Percentiles rank a stretch among this genome's conserved stretches.
Conservation (phyloP, 1,140 invertebrate species). For the Drosophila watanabei region DNA sequence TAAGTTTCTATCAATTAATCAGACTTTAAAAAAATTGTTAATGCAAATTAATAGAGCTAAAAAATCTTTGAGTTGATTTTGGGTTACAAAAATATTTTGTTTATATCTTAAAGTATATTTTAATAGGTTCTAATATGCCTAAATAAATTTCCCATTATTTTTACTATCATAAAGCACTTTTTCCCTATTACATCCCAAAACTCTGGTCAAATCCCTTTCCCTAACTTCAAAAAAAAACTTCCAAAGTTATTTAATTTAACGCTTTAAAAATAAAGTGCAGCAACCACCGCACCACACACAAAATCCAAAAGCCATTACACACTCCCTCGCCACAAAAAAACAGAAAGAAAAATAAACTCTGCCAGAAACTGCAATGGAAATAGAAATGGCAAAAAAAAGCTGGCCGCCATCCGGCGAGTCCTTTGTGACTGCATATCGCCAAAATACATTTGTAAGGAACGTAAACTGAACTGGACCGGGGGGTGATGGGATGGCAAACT, state of each 20-base stretch:
- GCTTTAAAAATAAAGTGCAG: no score
- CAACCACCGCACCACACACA: no score
- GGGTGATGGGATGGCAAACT: constrained; percentile 34
- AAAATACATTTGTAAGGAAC: constrained; percentile 41
- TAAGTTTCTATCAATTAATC: fast-evolving
- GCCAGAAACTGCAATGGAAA: constrained; percentile 48
- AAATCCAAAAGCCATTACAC: no score
- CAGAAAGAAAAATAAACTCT: neutral
- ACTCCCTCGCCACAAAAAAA: no score
- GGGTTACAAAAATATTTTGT: neutral
- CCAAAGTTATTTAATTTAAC: no score
- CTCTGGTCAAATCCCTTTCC: neutral
- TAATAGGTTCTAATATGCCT: neutral
- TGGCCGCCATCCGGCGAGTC: constrained; percentile 50
- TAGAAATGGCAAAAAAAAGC: constrained; percentile 57
- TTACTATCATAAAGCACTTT: neutral
- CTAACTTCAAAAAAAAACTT: constrained; percentile 8
- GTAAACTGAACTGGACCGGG: constrained; percentile 2
- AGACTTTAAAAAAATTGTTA: no score
- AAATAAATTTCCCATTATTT: neutral
- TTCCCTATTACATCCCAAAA: no score
- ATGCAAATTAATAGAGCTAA: neutral
- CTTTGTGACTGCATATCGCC: constrained; percentile 76
- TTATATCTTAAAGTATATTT: neutral
- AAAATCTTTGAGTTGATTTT: neutral